phyloP scores from a whole-genome alignment of 1,140 invertebrate species.

The Lasaia peninsularis region DNA sequence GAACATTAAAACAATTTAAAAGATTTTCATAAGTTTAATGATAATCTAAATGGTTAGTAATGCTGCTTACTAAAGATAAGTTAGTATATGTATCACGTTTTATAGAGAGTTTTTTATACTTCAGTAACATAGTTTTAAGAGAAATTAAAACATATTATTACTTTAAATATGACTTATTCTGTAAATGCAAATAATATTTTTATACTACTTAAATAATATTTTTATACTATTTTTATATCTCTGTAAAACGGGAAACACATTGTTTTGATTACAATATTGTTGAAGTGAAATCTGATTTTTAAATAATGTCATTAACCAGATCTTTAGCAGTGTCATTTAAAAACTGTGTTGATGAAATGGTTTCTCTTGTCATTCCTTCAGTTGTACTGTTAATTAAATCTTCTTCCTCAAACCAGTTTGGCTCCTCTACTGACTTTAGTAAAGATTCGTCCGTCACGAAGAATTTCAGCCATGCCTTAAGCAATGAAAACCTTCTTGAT shows the following conservation, averaged over 20 bases:
- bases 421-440: constrained; percentile 69
- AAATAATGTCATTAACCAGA: constrained; percentile 71
- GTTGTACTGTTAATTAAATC: constrained; percentile 50
- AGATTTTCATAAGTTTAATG: constrained; percentile 35
- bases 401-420: constrained; percentile 65
- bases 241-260: constrained; percentile 35
- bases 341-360: constrained; percentile 41
- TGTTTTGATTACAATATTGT: constrained; percentile 12
- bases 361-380: constrained; percentile 51
- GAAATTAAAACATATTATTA: background rate
- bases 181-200: background rate
- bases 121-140: background rate
- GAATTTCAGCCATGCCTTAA: constrained; percentile 78
- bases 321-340: constrained; percentile 55
- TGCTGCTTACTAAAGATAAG: background rate
- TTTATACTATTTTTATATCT: background rate
- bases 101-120: background rate
- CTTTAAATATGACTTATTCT: background rate
- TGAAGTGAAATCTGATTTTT: constrained; percentile 17
- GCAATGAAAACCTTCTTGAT: constrained; percentile 60
- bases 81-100: constrained; percentile 7
- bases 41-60: constrained; percentile 31
- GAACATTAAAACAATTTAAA: constrained; percentile 48
- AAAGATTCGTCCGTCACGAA: constrained; percentile 73
- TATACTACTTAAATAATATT: no score